Evolutionary conservation across 2,797 vertebrate species (phyloP).

Genomic region (Lateolabrax maculatus): DNA sequence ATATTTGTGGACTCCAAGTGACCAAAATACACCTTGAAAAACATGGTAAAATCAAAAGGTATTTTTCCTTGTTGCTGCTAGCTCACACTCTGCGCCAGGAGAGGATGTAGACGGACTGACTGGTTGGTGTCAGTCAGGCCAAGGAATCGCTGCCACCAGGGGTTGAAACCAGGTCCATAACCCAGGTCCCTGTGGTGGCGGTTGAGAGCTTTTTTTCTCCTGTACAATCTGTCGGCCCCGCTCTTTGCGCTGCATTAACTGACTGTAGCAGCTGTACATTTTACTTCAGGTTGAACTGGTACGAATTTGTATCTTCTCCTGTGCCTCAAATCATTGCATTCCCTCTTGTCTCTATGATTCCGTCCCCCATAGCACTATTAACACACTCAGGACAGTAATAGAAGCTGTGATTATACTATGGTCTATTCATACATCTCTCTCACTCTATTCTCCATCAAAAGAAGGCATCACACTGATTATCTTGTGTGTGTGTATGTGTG

Average conservation of each 20-base stretch:
- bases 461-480: conserved; percentile 42
- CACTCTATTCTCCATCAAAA: conserved; percentile 7
- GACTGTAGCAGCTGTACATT: background rate
- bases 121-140: background rate
- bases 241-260: background rate
- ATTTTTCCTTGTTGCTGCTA: too few relatives aligned
- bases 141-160: background rate
- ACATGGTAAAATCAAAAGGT: too few relatives aligned
- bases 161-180: background rate
- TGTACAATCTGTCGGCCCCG: background rate
- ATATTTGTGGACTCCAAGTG: background rate
- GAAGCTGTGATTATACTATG: conserved; percentile 3
- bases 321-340: background rate
- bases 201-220: background rate
- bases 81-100: too few relatives aligned
- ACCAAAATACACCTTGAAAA: background rate
- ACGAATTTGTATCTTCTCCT: background rate
- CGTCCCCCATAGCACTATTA: background rate
- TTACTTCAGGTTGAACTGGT: background rate
- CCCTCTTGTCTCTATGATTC: background rate
- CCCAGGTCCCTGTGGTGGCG: background rate
- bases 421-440: conserved; percentile 36
- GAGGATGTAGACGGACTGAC: background rate
- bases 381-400: background rate
- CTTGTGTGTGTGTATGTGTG: conserved; percentile 26